These are phyloP conservation scores for Psilanteris sp. DNA, from an alignment of 1,140 invertebrate species.

Conservation along the genomic window DNA sequence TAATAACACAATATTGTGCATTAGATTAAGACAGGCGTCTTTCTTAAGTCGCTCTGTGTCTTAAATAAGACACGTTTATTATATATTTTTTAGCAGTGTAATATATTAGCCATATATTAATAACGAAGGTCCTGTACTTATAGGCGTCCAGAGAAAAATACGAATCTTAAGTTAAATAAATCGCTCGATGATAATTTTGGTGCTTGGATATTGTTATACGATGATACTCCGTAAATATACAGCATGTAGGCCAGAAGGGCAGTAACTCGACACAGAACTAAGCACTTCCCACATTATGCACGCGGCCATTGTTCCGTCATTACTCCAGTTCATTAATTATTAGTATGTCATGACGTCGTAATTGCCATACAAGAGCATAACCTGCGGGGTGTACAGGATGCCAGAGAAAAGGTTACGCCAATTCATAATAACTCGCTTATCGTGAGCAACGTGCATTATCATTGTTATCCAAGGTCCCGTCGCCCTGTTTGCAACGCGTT, in stretches of 20 bases:
- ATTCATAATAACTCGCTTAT: slow-evolving; percentile 72
- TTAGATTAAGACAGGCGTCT: too few relatives aligned
- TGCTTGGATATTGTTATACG: slow-evolving; percentile 40
- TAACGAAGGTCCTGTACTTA: too few relatives aligned
- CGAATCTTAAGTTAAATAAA: too few relatives aligned
- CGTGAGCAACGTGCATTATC: slow-evolving; percentile 69
- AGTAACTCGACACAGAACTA: slow-evolving; percentile 69
- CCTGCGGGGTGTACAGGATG: slow-evolving; percentile 74
- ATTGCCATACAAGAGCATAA: slow-evolving; percentile 74
- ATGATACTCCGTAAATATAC: slow-evolving; percentile 61
- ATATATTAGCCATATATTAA: too few relatives aligned
- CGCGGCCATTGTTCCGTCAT: slow-evolving; percentile 76
- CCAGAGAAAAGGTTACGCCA: slow-evolving; percentile 74
- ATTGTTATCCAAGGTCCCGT: slow-evolving; percentile 73
- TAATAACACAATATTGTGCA: too few relatives aligned
- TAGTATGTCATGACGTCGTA: slow-evolving; percentile 75
- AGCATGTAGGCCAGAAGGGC: slow-evolving; percentile 76
- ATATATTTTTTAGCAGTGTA: too few relatives aligned
- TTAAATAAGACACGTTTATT: too few relatives aligned
- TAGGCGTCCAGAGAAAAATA: too few relatives aligned
- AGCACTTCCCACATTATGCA: slow-evolving; percentile 74
- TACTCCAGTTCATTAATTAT: slow-evolving; percentile 77
- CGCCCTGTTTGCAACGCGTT: slow-evolving; percentile 58
- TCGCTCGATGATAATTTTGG: too few relatives aligned
- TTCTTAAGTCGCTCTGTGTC: too few relatives aligned